Evolutionary conservation across 2,888 invertebrate genomes (phyloP).

Genomic region (Eristalis pertinax): DNA sequence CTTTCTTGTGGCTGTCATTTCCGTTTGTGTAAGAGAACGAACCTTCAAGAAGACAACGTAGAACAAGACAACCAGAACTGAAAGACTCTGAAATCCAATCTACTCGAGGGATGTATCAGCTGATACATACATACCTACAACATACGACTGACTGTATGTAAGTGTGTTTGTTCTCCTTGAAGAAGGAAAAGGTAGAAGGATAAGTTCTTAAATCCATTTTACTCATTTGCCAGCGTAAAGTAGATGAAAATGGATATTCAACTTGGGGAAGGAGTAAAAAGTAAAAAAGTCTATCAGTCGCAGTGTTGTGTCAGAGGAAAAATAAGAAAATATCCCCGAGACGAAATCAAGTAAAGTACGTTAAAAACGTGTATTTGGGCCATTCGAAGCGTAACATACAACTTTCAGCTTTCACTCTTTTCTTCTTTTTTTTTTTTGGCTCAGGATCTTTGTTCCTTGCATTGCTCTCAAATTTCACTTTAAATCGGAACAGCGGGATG

Average conservation of each 20-base stretch:
- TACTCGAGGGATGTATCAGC: constrained; percentile 54
- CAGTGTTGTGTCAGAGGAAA: constrained; percentile 32
- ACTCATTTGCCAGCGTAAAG: constrained; percentile 66
- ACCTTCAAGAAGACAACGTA: constrained; percentile 68
- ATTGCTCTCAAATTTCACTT: background rate
- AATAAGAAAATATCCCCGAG: constrained; percentile 10
- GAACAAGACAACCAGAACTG: constrained; percentile 71
- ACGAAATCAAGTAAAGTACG: constrained; percentile 56
- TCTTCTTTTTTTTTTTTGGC: background rate
- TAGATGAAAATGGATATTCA: constrained; percentile 67
- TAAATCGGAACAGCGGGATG: background rate
- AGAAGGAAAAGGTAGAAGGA: constrained; percentile 10
- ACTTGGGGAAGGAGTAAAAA: constrained; percentile 28
- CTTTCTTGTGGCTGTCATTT: constrained; percentile 74
- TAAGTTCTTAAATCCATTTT: constrained; percentile 63
- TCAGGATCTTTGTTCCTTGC: background rate
- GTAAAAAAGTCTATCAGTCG: constrained; percentile 24
- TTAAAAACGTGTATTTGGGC: constrained; percentile 67
- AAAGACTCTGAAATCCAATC: constrained; percentile 72
- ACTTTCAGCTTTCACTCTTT: constrained; percentile 70
- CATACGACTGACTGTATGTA: constrained; percentile 7
- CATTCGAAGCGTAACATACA: constrained; percentile 68
- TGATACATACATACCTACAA: background rate
- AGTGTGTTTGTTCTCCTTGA: background rate
- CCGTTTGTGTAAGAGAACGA: constrained; percentile 64